Evolutionary conservation across 2,797 vertebrate species (phyloP).

Genomic region (Strix occidentalis): DNA sequence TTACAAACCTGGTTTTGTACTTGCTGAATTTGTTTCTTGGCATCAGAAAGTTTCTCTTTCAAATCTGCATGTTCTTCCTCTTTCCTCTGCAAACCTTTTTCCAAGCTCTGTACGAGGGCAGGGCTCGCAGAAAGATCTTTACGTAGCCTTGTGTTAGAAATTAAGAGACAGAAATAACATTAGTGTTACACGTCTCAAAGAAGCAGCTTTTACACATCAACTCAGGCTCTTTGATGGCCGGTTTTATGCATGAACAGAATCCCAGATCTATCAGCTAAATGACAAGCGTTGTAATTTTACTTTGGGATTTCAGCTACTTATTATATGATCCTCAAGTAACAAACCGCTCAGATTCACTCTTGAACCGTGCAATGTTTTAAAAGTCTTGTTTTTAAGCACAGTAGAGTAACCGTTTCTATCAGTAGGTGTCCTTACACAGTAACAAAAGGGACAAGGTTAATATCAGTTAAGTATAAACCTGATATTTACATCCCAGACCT

Average conservation of each 20-base stretch:
- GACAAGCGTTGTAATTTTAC: neutral
- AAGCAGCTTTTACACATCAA: neutral
- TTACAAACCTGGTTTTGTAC: conserved; percentile 88
- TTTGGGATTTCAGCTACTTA: neutral
- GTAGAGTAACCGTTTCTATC: neutral
- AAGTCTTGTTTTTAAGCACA: neutral
- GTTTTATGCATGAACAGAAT: neutral
- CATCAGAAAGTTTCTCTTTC: conserved; percentile 88
- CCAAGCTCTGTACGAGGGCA: too few species aligned
- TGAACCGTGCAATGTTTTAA: neutral
- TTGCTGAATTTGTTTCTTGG: conserved; percentile 93
- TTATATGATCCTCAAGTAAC: neutral
- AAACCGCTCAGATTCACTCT: neutral
- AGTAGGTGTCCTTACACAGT: neutral
- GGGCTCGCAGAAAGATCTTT: too few species aligned
- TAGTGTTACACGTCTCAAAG: neutral
- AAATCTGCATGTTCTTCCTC: too few species aligned
- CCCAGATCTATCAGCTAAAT: neutral
- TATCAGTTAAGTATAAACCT: neutral
- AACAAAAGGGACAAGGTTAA: neutral
- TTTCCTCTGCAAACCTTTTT: too few species aligned
- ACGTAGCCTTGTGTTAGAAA: too few species aligned
- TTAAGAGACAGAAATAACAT: neutral
- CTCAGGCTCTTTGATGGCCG: neutral
- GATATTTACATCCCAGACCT: neutral